phyloP scores from a whole-genome alignment of 2,113 vertebrate species.

The Eleginops maclovinus region DNA sequence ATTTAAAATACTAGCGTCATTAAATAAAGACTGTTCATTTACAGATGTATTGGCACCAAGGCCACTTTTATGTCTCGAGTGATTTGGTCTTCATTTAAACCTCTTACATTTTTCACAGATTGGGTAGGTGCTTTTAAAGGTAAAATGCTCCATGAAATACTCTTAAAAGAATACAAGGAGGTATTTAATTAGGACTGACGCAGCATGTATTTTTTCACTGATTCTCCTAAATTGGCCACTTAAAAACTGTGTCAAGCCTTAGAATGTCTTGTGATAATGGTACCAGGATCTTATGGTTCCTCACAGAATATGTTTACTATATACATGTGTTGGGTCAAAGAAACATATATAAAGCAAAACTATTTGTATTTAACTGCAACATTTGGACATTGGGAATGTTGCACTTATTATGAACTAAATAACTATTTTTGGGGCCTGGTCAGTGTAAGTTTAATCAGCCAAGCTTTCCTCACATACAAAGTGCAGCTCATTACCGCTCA shows the following conservation, averaged over 20 bases:
- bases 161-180: neutral
- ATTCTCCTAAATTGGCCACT: slow-evolving; percentile 13
- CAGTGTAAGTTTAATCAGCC: slow-evolving; percentile 75
- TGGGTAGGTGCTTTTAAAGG: neutral
- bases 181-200: neutral
- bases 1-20: neutral
- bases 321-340: neutral
- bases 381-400: no score
- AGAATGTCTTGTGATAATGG: neutral
- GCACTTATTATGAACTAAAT: slow-evolving; percentile 50
- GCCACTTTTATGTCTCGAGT: neutral
- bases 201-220: slow-evolving; percentile 10
- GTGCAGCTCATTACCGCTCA: slow-evolving; percentile 75
- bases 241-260: neutral
- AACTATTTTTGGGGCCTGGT: slow-evolving; percentile 55
- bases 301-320: neutral
- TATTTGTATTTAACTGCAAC: neutral
- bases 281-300: neutral
- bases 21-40: slow-evolving; percentile 2
- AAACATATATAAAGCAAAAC: neutral
- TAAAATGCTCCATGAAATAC: neutral
- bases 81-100: slow-evolving; percentile 7
- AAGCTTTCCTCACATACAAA: slow-evolving; percentile 57
- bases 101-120: slow-evolving; percentile 12
- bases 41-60: neutral